A percentile compares a stretch with the other conserved stretches of the same genome.
Evolutionary conservation across 37 sponge, comb jelly and placozoan species (phyloP).

Genomic region (Mnemiopsis leidyi): DNA sequence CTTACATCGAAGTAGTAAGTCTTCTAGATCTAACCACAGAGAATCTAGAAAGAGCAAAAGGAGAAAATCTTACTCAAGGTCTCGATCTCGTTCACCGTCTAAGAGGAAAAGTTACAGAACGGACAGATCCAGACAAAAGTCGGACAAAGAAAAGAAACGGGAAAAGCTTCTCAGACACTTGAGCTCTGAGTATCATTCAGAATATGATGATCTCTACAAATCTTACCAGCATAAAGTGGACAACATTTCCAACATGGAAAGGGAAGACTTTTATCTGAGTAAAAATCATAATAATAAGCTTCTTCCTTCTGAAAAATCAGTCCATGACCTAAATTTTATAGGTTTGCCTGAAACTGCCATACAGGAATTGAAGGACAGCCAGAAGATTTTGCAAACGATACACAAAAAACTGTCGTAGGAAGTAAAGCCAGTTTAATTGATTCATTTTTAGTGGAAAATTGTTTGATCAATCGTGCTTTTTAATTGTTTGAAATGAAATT

Average conservation of each 20-base stretch:
- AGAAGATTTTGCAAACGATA: no score
- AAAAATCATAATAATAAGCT: no score
- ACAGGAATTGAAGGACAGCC: no score
- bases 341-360: no score
- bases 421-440: no score
- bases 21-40: neutral
- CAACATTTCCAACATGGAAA: neutral
- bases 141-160: neutral
- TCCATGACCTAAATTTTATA: no score
- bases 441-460: no score
- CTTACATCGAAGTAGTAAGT: neutral
- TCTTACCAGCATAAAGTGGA: neutral
- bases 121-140: neutral
- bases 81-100: neutral
- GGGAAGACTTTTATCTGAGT: neutral
- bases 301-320: no score
- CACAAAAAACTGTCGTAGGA: no score
- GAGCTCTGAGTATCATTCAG: neutral
- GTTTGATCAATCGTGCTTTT: no score
- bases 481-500: no score
- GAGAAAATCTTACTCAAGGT: neutral
- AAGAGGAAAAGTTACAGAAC: neutral
- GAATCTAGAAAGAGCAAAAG: neutral
- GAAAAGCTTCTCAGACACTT: neutral
- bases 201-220: neutral